phyloP scores from a whole-genome alignment of 2,888 invertebrate species.

The Monoplex corrugatus region DNA sequence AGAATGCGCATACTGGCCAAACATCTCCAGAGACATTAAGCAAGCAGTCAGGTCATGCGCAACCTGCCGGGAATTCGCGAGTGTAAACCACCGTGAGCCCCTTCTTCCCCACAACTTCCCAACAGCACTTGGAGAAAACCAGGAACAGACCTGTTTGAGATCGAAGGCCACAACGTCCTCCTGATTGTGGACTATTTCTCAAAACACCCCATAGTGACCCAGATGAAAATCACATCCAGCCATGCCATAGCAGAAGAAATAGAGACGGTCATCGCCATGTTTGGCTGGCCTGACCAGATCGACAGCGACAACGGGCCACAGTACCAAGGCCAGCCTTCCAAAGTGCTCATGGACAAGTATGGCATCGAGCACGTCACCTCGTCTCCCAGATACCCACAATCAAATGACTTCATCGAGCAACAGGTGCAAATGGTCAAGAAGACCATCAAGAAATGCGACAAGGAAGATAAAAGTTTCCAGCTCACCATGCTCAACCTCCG shows the following conservation, averaged over 20 bases:
- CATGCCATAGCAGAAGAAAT: background rate
- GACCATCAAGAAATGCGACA: background rate
- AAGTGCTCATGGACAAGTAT: background rate
- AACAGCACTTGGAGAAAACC: background rate
- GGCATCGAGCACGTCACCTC: background rate
- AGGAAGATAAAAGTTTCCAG: background rate
- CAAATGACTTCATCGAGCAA: background rate
- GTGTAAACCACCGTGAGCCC: conserved; percentile 20
- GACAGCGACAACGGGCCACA: background rate
- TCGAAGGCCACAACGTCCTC: background rate
- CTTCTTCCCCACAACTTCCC: background rate
- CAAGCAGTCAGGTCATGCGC: background rate
- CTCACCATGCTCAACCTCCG: background rate
- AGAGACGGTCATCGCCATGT: background rate
- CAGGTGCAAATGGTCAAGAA: background rate
- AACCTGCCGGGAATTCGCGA: conserved; percentile 18
- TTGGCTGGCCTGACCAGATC: conserved; percentile 4
- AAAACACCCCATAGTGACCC: background rate
- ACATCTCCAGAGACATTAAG: conserved; percentile 26
- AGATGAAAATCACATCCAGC: background rate
- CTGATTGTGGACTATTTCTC: conserved; percentile 33
- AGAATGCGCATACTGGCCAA: conserved; percentile 26
- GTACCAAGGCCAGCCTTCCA: background rate
- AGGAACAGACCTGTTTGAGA: conserved; percentile 27
- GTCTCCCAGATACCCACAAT: conserved; percentile 1